phyloP scores from a whole-genome alignment of 2,888 invertebrate species.

The Watsonalla binaria region DNA sequence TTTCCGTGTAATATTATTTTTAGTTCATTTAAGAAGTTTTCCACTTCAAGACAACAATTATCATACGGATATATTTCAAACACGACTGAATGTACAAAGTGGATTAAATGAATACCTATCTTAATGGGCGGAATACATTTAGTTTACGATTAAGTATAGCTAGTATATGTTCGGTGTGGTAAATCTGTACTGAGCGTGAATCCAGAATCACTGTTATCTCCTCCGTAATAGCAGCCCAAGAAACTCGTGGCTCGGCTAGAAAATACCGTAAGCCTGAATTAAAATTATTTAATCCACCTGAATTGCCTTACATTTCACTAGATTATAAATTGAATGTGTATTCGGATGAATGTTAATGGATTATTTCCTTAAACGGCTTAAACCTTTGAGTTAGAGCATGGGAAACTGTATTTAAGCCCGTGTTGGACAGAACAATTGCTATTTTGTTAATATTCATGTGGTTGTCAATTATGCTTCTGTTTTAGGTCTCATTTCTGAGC shows the following conservation, averaged over 20 bases:
- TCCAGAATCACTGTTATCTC: neutral
- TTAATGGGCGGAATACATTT: neutral
- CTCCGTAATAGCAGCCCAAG: neutral
- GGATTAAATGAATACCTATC: neutral
- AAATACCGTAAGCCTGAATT: slow-evolving; percentile 15
- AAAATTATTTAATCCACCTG: slow-evolving; percentile 43
- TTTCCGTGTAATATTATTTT: no score
- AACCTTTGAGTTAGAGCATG: slow-evolving; percentile 32
- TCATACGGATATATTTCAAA: no score
- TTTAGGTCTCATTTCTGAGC: slow-evolving; percentile 11
- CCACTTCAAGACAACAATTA: no score
- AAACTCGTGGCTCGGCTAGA: neutral
- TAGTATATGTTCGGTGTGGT: neutral
- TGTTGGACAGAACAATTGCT: slow-evolving; percentile 51
- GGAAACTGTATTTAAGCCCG: slow-evolving; percentile 39
- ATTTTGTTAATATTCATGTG: slow-evolving; percentile 48
- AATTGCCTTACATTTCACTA: slow-evolving; percentile 43
- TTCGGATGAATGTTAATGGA: slow-evolving; percentile 63
- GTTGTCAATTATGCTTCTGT: slow-evolving; percentile 44
- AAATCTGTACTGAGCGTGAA: neutral
- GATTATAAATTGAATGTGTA: slow-evolving; percentile 44
- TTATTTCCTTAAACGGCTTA: slow-evolving; percentile 54
- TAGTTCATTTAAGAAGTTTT: no score
- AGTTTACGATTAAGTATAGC: neutral
- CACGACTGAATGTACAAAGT: neutral